Evolutionary conservation across 2,888 invertebrate genomes (phyloP).

Genomic region (Amphiduros pacificus): DNA sequence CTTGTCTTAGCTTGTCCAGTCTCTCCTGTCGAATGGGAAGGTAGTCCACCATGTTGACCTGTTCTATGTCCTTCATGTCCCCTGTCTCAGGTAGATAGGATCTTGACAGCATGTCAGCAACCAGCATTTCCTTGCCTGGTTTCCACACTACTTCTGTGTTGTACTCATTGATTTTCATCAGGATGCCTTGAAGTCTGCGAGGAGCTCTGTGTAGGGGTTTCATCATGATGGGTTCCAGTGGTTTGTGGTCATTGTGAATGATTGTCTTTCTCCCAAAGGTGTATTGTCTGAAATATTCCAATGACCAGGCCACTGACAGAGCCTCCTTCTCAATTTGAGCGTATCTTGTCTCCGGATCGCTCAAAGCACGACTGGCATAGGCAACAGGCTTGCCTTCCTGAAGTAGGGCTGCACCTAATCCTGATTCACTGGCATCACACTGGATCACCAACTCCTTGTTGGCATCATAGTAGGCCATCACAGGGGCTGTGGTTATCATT

Average conservation of each 20-base stretch:
- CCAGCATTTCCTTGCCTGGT: constrained; percentile 7
- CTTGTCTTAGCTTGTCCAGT: constrained; percentile 7
- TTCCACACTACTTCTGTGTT: neutral
- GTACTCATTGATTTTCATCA: constrained; percentile 28
- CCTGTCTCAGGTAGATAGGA: neutral
- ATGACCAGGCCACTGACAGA: neutral
- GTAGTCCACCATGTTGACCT: too few species aligned
- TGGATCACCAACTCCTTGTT: constrained; percentile 3
- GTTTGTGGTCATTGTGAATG: constrained; percentile 31
- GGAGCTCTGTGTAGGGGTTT: constrained; percentile 29
- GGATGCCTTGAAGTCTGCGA: constrained; percentile 32
- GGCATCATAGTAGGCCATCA: constrained; percentile 14
- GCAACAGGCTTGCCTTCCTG: constrained; percentile 26
- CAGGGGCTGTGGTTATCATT: constrained; percentile 2
- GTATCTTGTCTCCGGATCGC: constrained; percentile 12
- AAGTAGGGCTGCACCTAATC: constrained; percentile 17
- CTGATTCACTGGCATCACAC: constrained; percentile 1
- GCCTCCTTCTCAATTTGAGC: constrained; percentile 4
- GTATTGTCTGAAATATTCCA: constrained; percentile 8
- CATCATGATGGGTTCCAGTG: constrained; percentile 26
- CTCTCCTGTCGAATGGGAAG: neutral
- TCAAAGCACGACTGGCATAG: constrained; percentile 24
- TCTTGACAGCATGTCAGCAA: constrained; percentile 7
- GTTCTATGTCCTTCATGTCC: neutral
- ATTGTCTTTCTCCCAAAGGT: constrained; percentile 1